Base-by-base conservation (phyloP, 2,797 vertebrate genomes). In the Pagetopsis macropterus region DNA sequence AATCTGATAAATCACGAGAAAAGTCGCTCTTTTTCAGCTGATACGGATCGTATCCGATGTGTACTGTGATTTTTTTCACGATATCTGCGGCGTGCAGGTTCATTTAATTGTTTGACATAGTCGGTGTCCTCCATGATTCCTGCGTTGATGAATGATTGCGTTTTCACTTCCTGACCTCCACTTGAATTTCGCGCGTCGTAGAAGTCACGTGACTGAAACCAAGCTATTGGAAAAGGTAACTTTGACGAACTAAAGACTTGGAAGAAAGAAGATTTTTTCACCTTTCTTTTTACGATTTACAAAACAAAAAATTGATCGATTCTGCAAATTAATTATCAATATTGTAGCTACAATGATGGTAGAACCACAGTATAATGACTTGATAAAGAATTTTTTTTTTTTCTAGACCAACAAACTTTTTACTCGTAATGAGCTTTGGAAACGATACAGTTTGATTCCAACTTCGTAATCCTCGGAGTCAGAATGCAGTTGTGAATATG, bases 381-480 rank as follows among this genome's bases (percentile, higher is more conserved):
- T 65, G 48, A 75, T 64, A 10, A 70, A 64, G 52, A 23, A 46
- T 65, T 76, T 61, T 72, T 27, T 78, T 69, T 83, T 69, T 48
- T 66, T 23, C 13, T 0, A 15, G 13, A 76, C 75, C 15, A 64
- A 72, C 45, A 65, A 76, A 59, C 12, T 49, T 84, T 84, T 49
- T 81, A 72, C 41, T 70, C 61, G 78, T 72, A 80, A 78, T 82
- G 85, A 87, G 80, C 83, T 89, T 86, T 85, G 48, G 48, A 88
- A 75, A 74, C 14, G 6, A 68, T 76, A 54, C 54, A 80, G 65
- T 87, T 84, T 84, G 82, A 89, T 75, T 81, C 79, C 82, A 84
- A 84, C 78, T 89, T 79, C 69, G 63, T 82, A 75, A 85, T 86
- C 87, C 69, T 90, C 87, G 83, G 83, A 83, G 75, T 88, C 81